A percentile compares a stretch with the other conserved stretches of the same genome.
Evolutionary conservation across 2,888 invertebrate species (phyloP).

Genomic region (Pammene fasciana): DNA sequence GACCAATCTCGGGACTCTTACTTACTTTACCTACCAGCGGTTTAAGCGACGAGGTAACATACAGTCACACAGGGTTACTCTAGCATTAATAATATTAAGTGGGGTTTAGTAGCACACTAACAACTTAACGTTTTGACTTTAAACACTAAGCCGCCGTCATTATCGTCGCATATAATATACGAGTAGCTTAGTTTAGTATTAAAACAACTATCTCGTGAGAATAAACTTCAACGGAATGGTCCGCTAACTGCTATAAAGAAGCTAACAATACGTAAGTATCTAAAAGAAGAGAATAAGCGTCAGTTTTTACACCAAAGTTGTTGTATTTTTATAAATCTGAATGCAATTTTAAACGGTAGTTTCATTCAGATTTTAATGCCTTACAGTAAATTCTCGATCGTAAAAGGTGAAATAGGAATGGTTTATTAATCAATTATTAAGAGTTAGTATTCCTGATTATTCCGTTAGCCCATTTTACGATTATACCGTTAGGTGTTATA

Average conservation of each 20-base stretch:
- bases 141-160: too few relatives aligned
- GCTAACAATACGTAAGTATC: too few relatives aligned
- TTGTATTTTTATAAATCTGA: background rate
- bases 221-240: background rate
- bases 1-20: too few relatives aligned
- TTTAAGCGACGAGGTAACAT: too few relatives aligned
- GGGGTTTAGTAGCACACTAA: too few relatives aligned
- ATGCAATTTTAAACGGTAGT: conserved; percentile 15
- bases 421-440: conserved; percentile 32
- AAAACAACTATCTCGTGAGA: background rate
- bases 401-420: conserved; percentile 36
- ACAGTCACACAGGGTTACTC: too few relatives aligned
- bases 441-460: conserved; percentile 23
- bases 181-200: too few relatives aligned
- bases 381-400: conserved; percentile 31
- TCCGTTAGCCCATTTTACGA: conserved; percentile 32
- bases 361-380: conserved; percentile 14
- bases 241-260: background rate
- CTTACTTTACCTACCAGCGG: too few relatives aligned
- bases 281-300: background rate
- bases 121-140: too few relatives aligned
- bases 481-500: conserved; percentile 26
- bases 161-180: too few relatives aligned
- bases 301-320: conserved; percentile 7
- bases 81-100: too few relatives aligned